phyloP scores from a whole-genome alignment of 1,140 invertebrate species.

The Drosophila lowei region DNA sequence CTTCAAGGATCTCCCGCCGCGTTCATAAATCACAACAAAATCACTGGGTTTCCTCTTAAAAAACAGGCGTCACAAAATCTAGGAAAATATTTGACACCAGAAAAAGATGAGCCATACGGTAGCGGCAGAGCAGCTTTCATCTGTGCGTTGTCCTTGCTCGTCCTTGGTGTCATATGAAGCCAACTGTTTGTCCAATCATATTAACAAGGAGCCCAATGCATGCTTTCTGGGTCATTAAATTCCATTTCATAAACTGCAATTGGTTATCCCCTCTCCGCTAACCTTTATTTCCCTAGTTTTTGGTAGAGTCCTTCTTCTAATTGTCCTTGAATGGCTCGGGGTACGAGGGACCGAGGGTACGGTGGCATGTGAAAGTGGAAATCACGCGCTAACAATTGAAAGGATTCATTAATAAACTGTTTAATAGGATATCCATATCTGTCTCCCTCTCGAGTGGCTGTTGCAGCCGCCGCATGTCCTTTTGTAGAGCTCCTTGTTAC shows the following conservation, averaged over 20 bases:
- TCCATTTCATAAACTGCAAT: slow-evolving; percentile 64
- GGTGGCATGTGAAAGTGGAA: slow-evolving; percentile 65
- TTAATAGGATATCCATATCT: slow-evolving; percentile 74
- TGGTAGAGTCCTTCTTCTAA: slow-evolving; percentile 57
- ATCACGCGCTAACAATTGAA: slow-evolving; percentile 80
- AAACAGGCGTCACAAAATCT: slow-evolving; percentile 50
- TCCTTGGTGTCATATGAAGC: slow-evolving; percentile 42
- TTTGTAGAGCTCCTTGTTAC: slow-evolving; percentile 59
- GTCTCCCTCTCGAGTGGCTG: slow-evolving; percentile 42
- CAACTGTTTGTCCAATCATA: slow-evolving; percentile 76
- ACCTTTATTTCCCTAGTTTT: slow-evolving; percentile 26
- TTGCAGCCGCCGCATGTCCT: slow-evolving; percentile 73
- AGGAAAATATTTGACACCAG: slow-evolving; percentile 69
- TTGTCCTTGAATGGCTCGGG: slow-evolving; percentile 51
- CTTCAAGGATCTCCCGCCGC: slow-evolving; percentile 27
- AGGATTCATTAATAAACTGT: slow-evolving; percentile 82
- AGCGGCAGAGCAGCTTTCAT: slow-evolving; percentile 69
- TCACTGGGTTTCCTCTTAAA: slow-evolving; percentile 37
- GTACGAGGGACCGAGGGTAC: not conserved
- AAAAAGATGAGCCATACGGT: slow-evolving; percentile 20
- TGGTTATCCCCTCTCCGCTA: slow-evolving; percentile 18
- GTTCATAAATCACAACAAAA: slow-evolving; percentile 52
- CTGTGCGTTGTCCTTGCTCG: slow-evolving; percentile 44
- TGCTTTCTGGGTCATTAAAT: slow-evolving; percentile 72
- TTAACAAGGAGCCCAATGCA: slow-evolving; percentile 52